Conservation (phyloP, 2,888 invertebrate species). For the Lasioglossum leucozonium region DNA sequence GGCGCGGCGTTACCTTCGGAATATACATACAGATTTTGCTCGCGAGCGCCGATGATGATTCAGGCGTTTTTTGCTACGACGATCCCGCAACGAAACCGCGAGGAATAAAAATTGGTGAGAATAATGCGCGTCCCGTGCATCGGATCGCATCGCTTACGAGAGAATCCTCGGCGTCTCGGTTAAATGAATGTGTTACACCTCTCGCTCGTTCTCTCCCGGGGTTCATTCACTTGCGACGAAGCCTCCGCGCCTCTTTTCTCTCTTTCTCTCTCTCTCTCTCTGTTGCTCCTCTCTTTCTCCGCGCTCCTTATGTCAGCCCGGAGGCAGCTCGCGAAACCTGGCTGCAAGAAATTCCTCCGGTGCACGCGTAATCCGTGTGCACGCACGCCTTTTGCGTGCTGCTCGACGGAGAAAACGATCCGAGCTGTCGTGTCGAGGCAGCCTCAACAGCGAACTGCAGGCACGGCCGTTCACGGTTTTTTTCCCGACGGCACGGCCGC, state of each 20-base stretch:
- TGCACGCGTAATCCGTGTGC: constrained; percentile 53
- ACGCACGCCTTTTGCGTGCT: constrained; percentile 22
- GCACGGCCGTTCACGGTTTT: not conserved
- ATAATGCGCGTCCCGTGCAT: constrained; percentile 13
- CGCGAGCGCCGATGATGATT: constrained; percentile 9
- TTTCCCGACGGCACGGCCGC: too few relatives aligned
- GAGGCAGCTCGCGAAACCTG: constrained; percentile 59
- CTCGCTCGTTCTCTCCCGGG: constrained; percentile 60
- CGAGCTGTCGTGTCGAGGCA: not conserved
- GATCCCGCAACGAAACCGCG: not conserved
- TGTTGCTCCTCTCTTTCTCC: constrained; percentile 5
- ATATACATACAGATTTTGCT: not conserved
- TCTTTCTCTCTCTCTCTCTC: constrained; percentile 24
- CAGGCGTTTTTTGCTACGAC: not conserved
- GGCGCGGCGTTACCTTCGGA: not conserved
- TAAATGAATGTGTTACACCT: constrained; percentile 73
- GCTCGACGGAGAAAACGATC: constrained; percentile 35
- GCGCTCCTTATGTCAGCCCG: constrained; percentile 61
- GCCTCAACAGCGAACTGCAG: not conserved
- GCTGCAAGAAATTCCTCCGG: constrained; percentile 60
- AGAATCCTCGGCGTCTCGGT: constrained; percentile 65
- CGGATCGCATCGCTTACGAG: constrained; percentile 37
- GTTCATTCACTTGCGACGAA: constrained; percentile 69
- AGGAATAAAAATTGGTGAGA: constrained; percentile 44
- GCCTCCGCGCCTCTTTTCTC: constrained; percentile 45